phyloP scores from a whole-genome alignment of 1,140 invertebrate genomes.

The Potamilus streckersoni region DNA sequence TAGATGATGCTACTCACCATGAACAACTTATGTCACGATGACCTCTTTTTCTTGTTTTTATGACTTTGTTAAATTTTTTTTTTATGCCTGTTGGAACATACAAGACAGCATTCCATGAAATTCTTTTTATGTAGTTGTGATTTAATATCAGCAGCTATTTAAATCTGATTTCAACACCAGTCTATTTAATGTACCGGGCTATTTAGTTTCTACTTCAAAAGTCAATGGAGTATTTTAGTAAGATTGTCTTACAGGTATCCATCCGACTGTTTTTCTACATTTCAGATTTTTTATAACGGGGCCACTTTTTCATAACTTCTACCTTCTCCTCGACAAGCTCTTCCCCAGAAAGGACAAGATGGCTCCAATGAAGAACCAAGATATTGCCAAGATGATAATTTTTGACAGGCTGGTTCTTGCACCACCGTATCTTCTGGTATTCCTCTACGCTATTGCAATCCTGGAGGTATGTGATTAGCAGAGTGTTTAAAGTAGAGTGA shows the following conservation, averaged over 20 bases:
- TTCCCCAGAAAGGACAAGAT: slow-evolving; percentile 43
- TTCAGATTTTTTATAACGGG: slow-evolving; percentile 56
- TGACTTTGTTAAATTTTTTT: no score
- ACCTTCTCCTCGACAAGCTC: slow-evolving; percentile 50
- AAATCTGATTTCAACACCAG: not conserved
- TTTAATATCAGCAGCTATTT: no score
- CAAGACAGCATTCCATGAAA: no score
- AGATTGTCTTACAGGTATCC: not conserved
- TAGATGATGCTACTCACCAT: no score
- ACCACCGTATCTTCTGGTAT: slow-evolving; percentile 57
- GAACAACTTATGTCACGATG: no score
- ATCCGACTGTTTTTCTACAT: slow-evolving; percentile 9
- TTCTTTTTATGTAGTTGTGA: no score
- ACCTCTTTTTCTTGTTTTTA: no score
- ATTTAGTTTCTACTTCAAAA: not conserved
- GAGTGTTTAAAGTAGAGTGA: not conserved
- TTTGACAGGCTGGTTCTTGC: slow-evolving; percentile 59
- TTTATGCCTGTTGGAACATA: no score
- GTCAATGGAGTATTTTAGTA: not conserved
- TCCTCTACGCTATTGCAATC: slow-evolving; percentile 55
- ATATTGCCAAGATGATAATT: slow-evolving; percentile 45
- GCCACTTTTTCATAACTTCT: slow-evolving; percentile 57
- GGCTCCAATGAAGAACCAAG: slow-evolving; percentile 25
- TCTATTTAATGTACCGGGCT: not conserved
- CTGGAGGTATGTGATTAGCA: slow-evolving; percentile 50